Evolutionary conservation across 2,113 vertebrate species (phyloP).

Genomic region (Scolopax mira): DNA sequence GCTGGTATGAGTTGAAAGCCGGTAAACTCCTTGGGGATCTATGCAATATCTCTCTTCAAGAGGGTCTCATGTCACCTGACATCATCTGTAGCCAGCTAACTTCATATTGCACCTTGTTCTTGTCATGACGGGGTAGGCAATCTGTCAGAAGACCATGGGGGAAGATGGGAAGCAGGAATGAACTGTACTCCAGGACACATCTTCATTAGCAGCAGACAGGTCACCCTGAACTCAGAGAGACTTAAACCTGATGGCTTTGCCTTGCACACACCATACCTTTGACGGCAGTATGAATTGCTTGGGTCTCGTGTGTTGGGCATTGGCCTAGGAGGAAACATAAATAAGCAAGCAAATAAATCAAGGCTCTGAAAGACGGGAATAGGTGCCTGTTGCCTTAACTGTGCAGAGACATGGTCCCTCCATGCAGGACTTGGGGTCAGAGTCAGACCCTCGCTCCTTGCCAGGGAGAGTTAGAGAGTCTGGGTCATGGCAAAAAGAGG

Average conservation of each 20-base stretch:
- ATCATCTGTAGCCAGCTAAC: background rate
- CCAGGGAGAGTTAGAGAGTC: background rate
- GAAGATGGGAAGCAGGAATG: background rate
- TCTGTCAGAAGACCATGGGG: background rate
- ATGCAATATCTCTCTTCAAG: background rate
- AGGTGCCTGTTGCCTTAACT: background rate
- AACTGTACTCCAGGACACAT: background rate
- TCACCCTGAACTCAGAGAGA: background rate
- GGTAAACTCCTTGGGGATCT: background rate
- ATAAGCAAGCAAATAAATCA: conserved; percentile 13
- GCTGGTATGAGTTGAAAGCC: background rate
- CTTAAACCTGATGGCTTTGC: background rate
- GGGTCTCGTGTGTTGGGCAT: background rate
- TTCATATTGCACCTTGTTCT: background rate
- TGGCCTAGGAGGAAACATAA: conserved; percentile 6
- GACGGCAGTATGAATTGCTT: background rate
- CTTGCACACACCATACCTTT: background rate
- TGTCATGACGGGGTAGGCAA: background rate
- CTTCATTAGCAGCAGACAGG: background rate
- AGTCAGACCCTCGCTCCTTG: background rate
- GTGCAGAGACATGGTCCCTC: background rate
- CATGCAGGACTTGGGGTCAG: background rate
- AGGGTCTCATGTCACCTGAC: background rate
- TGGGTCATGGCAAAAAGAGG: background rate
- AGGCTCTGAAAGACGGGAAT: conserved; percentile 1